These are phyloP conservation scores for Acanthacorydalis orientalis DNA, from an alignment of 2,888 invertebrate species.

Conservation along the genomic window DNA sequence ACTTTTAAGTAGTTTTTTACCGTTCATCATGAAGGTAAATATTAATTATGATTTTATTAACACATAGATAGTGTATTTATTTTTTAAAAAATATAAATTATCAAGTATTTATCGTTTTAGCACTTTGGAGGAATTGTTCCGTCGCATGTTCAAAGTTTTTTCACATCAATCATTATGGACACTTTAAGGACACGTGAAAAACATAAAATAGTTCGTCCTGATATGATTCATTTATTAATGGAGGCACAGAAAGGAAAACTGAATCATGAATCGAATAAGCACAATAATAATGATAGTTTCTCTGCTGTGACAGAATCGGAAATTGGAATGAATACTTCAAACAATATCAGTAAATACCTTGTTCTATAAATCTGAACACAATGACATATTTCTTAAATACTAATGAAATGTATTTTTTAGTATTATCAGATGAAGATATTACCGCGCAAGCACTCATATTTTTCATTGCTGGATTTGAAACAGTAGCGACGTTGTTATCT, in stretches of 20 bases:
- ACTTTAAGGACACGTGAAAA: conserved; percentile 13
- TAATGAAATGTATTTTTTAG: conserved; percentile 1
- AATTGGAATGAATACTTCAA: too few species aligned
- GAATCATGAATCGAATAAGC: conserved; percentile 25
- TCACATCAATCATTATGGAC: too few species aligned
- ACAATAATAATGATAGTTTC: background rate
- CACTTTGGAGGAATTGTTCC: background rate
- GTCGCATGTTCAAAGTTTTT: too few species aligned
- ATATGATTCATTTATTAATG: conserved; percentile 36
- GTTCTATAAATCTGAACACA: too few species aligned
- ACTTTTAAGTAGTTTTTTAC: background rate
- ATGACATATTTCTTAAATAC: too few species aligned
- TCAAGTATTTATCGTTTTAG: background rate
- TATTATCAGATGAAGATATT: background rate
- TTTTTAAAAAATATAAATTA: too few species aligned
- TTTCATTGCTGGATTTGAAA: conserved; percentile 2
- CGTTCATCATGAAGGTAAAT: conserved; percentile 10
- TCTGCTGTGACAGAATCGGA: too few species aligned
- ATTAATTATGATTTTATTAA: conserved; percentile 39
- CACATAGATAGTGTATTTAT: too few species aligned
- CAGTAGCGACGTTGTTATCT: background rate
- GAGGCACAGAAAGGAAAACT: conserved; percentile 32
- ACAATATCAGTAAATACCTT: too few species aligned
- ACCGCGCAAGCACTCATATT: conserved; percentile 2
- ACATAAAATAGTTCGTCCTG: conserved; percentile 15